Percentiles rank a stretch among this genome's conserved stretches.
Evolutionary conservation across 1,140 invertebrate genomes (phyloP).

Genomic region (Colletes gigas): DNA sequence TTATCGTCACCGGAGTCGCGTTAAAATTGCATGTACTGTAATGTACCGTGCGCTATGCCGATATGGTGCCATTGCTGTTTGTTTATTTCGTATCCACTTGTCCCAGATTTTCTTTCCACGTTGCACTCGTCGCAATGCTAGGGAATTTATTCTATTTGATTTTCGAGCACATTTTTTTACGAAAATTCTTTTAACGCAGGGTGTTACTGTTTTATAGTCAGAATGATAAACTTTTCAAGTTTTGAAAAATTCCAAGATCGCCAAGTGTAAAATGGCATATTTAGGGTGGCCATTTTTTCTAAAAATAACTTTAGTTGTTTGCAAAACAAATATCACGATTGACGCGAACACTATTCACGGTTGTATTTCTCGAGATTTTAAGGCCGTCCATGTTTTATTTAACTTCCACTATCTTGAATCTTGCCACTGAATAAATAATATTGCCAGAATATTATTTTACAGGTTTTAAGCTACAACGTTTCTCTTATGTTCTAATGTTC

Average conservation of each 20-base stretch:
- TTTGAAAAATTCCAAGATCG: background rate
- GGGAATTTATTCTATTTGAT: background rate
- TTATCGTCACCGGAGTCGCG: background rate
- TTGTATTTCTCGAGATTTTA: no score
- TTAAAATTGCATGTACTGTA: slow-evolving; percentile 1
- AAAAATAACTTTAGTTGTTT: background rate
- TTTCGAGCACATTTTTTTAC: background rate
- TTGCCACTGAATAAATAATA: no score
- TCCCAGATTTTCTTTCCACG: slow-evolving; percentile 2
- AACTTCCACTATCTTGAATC: no score
- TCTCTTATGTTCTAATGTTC: no score
- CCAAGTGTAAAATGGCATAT: background rate
- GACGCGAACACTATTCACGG: no score
- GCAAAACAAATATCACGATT: background rate
- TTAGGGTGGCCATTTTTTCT: background rate
- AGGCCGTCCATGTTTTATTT: no score
- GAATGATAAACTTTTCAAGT: no score
- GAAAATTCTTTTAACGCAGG: background rate
- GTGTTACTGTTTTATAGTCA: no score
- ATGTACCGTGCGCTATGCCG: background rate
- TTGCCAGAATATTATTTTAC: no score
- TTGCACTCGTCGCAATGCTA: background rate
- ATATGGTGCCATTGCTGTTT: background rate
- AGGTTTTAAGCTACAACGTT: no score
- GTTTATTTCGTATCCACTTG: slow-evolving; percentile 32